Conservation (phyloP, 2,797 vertebrate species). For the Hozukius guyotensis region DNA sequence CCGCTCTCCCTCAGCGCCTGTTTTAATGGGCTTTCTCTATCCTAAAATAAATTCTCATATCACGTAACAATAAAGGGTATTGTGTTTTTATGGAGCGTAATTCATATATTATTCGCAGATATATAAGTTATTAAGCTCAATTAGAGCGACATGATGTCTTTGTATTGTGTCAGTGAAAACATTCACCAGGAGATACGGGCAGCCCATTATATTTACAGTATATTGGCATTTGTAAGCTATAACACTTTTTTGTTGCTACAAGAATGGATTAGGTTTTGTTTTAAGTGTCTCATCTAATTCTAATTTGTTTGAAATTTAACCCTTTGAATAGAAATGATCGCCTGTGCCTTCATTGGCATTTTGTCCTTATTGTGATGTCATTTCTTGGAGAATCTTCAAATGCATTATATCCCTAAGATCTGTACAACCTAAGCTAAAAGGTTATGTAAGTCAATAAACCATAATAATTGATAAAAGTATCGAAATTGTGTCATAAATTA, state of each 20-base stretch:
- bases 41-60: slow-evolving; percentile 54
- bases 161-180: slow-evolving; percentile 6
- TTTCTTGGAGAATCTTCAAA: too few species aligned
- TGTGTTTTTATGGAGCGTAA: slow-evolving; percentile 34
- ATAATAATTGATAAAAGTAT: too few species aligned
- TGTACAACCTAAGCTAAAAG: too few species aligned
- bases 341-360: too few species aligned
- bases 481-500: too few species aligned
- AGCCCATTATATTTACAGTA: not conserved
- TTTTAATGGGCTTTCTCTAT: slow-evolving; percentile 61
- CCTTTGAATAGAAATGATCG: too few species aligned
- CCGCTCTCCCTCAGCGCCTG: slow-evolving; percentile 44
- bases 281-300: not conserved
- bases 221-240: not conserved
- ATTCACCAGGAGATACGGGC: not conserved
- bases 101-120: slow-evolving; percentile 27
- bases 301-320: too few species aligned
- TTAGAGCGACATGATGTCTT: slow-evolving; percentile 26
- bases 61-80: slow-evolving; percentile 18
- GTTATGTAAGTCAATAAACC: accelerated
- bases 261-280: not conserved
- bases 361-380: too few species aligned
- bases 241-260: not conserved
- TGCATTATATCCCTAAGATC: too few species aligned
- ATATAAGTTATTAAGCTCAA: slow-evolving; percentile 29